Evolutionary conservation across 2,797 vertebrate genomes (phyloP).

Genomic region (Phalloptychus januarius): DNA sequence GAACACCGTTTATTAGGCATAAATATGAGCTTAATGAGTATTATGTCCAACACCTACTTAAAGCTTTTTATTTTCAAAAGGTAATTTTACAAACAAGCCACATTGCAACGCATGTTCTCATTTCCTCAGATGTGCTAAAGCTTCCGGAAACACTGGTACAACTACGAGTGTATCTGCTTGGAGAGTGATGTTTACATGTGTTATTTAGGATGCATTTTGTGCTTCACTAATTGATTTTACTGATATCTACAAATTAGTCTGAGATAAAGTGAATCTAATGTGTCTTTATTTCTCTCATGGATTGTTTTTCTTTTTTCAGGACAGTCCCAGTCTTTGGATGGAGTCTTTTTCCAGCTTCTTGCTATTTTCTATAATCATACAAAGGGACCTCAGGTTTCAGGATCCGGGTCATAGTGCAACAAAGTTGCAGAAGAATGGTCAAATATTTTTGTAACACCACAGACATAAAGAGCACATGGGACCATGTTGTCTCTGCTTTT

Average conservation of each 20-base stretch:
- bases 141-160: background rate
- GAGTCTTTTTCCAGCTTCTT: slow-evolving; percentile 55
- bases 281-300: background rate
- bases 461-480: slow-evolving; percentile 79
- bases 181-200: background rate
- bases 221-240: background rate
- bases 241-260: background rate
- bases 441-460: slow-evolving; percentile 76
- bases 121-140: background rate
- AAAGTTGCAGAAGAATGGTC: slow-evolving; percentile 70
- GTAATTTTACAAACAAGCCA: background rate
- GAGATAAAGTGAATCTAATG: background rate
- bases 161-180: background rate
- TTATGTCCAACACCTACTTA: background rate
- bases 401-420: slow-evolving; percentile 28
- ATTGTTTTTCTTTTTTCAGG: slow-evolving; percentile 23
- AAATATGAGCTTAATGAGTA: background rate
- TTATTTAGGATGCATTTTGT: background rate
- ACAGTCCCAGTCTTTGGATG: slow-evolving; percentile 64
- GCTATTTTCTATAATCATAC: slow-evolving; percentile 28
- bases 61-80: background rate
- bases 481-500: slow-evolving; percentile 81
- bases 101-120: background rate
- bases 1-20: background rate
- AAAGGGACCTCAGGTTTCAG: slow-evolving; percentile 24